A percentile compares a stretch with the other conserved stretches of the same genome.
Conservation (phyloP, 2,113 vertebrate genomes). For the Rhea pennata region DNA sequence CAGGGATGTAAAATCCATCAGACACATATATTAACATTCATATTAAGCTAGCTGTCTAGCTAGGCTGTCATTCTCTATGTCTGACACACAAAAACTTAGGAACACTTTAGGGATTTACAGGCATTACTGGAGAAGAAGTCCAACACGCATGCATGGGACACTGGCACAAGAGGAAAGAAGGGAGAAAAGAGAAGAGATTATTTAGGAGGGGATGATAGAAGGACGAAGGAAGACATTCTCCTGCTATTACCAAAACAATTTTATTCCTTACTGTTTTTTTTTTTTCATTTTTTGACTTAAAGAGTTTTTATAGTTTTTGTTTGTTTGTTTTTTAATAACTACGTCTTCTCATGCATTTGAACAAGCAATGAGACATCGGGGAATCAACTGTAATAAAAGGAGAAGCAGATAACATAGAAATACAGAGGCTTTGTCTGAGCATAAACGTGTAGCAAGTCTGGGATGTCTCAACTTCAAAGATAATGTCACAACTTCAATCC, state of each 20-base stretch:
- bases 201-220: background rate
- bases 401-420: background rate
- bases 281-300: background rate
- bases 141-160: rapidly evolving
- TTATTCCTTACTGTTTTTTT: background rate
- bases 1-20: background rate
- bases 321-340: background rate
- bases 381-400: background rate
- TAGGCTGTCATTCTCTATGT: background rate
- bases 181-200: background rate
- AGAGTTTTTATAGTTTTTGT: too few relatives aligned
- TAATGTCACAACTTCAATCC: background rate
- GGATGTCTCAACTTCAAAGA: background rate
- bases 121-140: background rate
- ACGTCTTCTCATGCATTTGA: background rate
- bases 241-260: background rate
- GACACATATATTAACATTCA: background rate
- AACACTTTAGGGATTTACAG: background rate
- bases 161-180: background rate
- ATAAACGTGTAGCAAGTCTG: background rate
- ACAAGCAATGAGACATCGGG: background rate
- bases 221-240: background rate
- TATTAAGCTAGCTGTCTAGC: background rate
- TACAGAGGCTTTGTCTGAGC: background rate
- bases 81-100: background rate